Base-by-base conservation (phyloP, 2,113 vertebrate genomes). In the Rhea americana region DNA sequence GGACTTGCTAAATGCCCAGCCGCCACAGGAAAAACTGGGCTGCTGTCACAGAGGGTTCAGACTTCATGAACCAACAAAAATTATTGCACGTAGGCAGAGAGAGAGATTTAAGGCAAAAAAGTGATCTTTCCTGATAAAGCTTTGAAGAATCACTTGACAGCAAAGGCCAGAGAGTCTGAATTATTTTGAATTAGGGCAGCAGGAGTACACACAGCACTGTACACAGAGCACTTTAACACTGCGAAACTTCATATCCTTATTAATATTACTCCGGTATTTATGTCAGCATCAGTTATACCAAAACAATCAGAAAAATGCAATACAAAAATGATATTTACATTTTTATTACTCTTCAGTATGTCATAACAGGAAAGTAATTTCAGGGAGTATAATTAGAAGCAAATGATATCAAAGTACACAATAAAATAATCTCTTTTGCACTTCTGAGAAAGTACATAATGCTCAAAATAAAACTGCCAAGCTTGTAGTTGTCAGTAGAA, bases 371-470 rank as follows among this genome's bases (percentile, higher is more conserved):
- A 73, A 89, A 89, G 67, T 80, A 72, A 95, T 95, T 87, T 87
- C 51, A 66, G 39, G 51, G 37, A 73, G 3, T 63, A 63, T 12
- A 58, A 87, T 89, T 95, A 87, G 81, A 90, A 91, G 28, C 72
- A 94, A 89, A 91, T 47, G 0, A 67, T 89, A 74, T 61, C 12
- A 79, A 91, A 50, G 2, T 56, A 82, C 35, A 84, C 66, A 86
- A 62, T 86, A 89, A 91, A 93, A 90, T 82, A 92, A 78, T 81
- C 6, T 85, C 18, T 91, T 95, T 93, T 87, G 71, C 16, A 73
- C 72, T 94, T 89, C 56, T 32, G 72, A 39, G 18, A 90, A 47
- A 70, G 17, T 77, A 95, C 91, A 88, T 37, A 80, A 43, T 26
- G 95, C 59, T 93, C 53, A 88, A 75, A 93, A 93, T 86, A 88